phyloP scores from a whole-genome alignment of 2,888 invertebrate genomes.

The Osmoderma eremita region DNA sequence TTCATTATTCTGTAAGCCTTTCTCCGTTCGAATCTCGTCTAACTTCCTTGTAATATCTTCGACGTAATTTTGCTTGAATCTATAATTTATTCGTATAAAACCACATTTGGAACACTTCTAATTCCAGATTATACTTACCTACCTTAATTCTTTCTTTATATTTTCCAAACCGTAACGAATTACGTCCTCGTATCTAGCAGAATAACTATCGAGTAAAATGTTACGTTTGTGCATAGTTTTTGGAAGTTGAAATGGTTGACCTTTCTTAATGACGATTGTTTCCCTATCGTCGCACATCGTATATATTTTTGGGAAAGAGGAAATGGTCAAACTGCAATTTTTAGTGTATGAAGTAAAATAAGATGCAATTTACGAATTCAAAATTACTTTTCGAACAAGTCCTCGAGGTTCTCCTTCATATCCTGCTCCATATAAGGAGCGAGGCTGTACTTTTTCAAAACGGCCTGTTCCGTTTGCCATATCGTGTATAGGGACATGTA shows the following conservation, averaged over 20 bases:
- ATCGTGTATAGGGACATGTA: conserved; percentile 45
- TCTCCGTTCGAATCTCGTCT: conserved; percentile 18
- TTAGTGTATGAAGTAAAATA: not conserved
- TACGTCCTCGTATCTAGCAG: conserved; percentile 41
- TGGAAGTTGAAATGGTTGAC: conserved; percentile 9
- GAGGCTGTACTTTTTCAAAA: conserved; percentile 15
- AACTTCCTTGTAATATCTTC: conserved; percentile 26
- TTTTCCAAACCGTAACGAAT: conserved; percentile 37
- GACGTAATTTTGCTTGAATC: conserved; percentile 39
- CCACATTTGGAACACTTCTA: not conserved
- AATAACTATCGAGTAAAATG: conserved; percentile 34
- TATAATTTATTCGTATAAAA: conserved; percentile 8
- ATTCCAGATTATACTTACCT: not conserved
- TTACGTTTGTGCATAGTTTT: conserved; percentile 9
- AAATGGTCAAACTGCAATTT: conserved; percentile 34
- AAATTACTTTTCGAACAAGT: conserved; percentile 42
- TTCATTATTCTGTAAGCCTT: conserved; percentile 27
- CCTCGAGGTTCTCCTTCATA: conserved; percentile 39
- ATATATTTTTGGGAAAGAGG: conserved; percentile 7
- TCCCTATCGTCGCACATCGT: conserved; percentile 10
- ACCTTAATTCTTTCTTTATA: conserved; percentile 43
- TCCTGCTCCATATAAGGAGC: conserved; percentile 35
- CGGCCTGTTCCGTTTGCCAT: conserved; percentile 21
- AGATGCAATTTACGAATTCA: too few species aligned
- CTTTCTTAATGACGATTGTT: conserved; percentile 2